Conservation (phyloP, 2,113 vertebrate genomes). For the Pseudopipra pipra region DNA sequence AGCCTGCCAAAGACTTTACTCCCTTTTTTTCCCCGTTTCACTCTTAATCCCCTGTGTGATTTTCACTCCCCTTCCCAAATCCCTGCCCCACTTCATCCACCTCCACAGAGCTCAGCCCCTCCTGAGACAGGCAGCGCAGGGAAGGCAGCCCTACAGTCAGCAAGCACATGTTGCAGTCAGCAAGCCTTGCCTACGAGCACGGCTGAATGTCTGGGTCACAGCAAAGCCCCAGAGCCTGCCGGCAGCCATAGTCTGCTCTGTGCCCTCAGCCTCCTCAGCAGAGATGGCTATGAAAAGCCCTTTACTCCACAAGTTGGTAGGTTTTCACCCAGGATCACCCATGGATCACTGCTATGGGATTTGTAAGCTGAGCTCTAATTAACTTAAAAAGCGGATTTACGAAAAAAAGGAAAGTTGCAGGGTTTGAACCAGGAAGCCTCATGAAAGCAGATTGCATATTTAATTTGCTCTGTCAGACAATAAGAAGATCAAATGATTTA, state of each 20-base stretch:
- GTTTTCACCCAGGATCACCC: not conserved
- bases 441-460: conserved; percentile 18
- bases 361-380: conserved; percentile 19
- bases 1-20: not conserved
- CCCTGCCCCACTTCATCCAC: not conserved
- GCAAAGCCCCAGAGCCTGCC: not conserved
- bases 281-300: not conserved
- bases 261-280: not conserved
- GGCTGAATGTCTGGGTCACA: fast-evolving
- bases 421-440: not conserved
- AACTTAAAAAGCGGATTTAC: not conserved
- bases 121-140: fast-evolving
- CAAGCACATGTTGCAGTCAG: fast-evolving
- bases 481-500: conserved; percentile 36
- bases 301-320: not conserved
- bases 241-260: not conserved
- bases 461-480: conserved; percentile 25
- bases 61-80: not conserved
- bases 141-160: fast-evolving
- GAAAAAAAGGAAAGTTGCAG: not conserved
- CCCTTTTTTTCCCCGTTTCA: not conserved
- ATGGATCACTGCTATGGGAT: not conserved
- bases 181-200: fast-evolving
- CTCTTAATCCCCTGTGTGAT: not conserved
- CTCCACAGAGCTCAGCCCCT: not conserved